Base-by-base conservation (phyloP, 2,113 vertebrate species). In the Notarius lentiginosus region DNA sequence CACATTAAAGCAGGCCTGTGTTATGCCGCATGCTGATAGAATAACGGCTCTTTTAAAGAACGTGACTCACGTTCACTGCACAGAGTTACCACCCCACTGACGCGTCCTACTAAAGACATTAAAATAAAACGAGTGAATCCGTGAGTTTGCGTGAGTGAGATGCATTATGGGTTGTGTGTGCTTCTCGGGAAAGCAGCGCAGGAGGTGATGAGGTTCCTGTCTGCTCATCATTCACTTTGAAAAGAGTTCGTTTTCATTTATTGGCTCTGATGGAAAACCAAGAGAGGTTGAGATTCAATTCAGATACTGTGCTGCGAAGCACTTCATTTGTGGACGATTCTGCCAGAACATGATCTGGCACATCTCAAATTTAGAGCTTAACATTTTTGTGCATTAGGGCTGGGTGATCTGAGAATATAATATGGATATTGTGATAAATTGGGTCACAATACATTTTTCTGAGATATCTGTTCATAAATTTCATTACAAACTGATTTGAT, bases 61-160 rank as follows among this genome's bases (percentile, higher is more conserved):
- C 47, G 49, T 53, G 63, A 3, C 53, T 70, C 61, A 5, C 53
- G 14, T 81, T 70, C 2, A 20, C 22, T 49, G 30, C 2, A 6
- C 66, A 0, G 86, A 53, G 24, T 73, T 82, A 9, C 86, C 65
- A 20, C 47, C 47, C 47, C 27, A 22, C 51, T 4, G 73, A 9
- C 41, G 30, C 6, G n/a, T 12, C 49, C 41, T 1, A n/a, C 9
- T 58, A 12, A 60, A 17, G 47, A 80, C 51, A 34, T 61, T 41
- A 76, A 51, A 24, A 24, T 41, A 76, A 51, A 24, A 24, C 24
- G 68, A 55, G 18, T 15, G 66, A 75, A 61, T n/a, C 20, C 51
- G 68, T 82, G 68, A 41, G 77, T n/a, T 70, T 56, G 77, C 79
- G 65, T 85, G 41, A 47, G 76, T 41, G 81, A n/a, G 22, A 56